These are phyloP conservation scores for Tetramorium simillimum DNA, from an alignment of 1,140 invertebrate genomes.

Conservation along the genomic window DNA sequence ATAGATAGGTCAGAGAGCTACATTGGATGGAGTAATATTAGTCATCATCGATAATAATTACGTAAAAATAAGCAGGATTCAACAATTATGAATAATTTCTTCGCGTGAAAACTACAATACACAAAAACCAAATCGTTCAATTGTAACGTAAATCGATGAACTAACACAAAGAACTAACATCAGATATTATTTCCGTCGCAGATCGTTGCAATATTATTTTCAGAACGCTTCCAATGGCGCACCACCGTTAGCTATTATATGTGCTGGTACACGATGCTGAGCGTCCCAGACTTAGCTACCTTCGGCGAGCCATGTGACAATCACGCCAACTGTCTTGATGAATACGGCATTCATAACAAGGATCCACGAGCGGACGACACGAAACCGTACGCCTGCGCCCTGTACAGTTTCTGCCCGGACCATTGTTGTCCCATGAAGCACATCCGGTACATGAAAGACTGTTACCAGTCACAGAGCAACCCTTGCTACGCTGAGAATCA, in stretches of 20 bases:
- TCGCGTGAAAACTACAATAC: not conserved
- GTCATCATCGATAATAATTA: not conserved
- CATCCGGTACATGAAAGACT: conserved; percentile 79
- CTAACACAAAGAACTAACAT: not conserved
- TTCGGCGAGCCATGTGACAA: conserved; percentile 87
- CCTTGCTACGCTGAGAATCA: conserved; percentile 83
- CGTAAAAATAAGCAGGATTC: not conserved
- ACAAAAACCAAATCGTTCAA: not conserved
- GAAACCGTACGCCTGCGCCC: conserved; percentile 86
- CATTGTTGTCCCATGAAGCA: conserved; percentile 87
- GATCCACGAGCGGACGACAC: conserved; percentile 87
- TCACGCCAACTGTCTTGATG: conserved; percentile 86
- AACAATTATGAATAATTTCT: conserved; percentile 1
- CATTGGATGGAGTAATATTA: not conserved
- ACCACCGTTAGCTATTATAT: conserved; percentile 88
- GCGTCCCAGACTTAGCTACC: conserved; percentile 83
- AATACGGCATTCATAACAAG: conserved; percentile 77
- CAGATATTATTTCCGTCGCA: not conserved
- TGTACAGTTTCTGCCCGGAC: conserved; percentile 89
- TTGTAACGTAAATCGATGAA: not conserved
- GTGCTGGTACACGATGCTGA: conserved; percentile 88
- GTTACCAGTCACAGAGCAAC: conserved; percentile 81
- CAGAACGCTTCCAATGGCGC: conserved; percentile 87
- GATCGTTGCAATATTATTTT: not conserved
- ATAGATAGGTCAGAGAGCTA: not conserved